Evolutionary conservation across 2,797 vertebrate species (phyloP), one percentile per base, ranked within the genome.

Genomic region (Aphelocoma californica): DNA sequence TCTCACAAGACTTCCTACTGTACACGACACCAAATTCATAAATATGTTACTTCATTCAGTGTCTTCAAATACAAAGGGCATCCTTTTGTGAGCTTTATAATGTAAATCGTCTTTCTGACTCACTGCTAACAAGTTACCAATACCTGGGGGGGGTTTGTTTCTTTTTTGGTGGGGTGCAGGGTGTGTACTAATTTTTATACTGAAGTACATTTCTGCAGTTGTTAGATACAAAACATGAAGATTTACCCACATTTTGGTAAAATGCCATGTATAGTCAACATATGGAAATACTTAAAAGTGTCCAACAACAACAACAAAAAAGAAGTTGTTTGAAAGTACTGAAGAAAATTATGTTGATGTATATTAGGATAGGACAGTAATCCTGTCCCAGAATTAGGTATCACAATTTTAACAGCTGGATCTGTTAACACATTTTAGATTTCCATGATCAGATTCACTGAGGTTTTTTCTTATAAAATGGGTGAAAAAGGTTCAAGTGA

Each of bases 401-500:
- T 28, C 47, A 38, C 36, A 67, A 78, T 47, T 94, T 87, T 79
- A 96, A 57, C 48, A 95, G 53, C 28, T 66, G 40, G 26, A 57
- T 86, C 23, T 66, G 17, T 86, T 78, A 85, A 21, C 29, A 58
- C 7, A 50, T 61, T 89, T 93, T 54, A 70, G 32, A 95, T 67
- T 90, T 71, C 50, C 28, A 34, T 25, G 14, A 38, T 86, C 3
- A 15, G 20, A 31, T 36, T 73, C 67, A 88, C 53, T 53, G 38
- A 47, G 7, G 57, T 90, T 90, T 88, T 88, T 20, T 91, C 81
- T 50, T 48, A 9, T 17, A 45, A 82, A 42, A 56, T 20, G 44
- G 54, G 24, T 34, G 45, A 47, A 73, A 96, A 96, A 96, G 48
- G 20, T 71, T 71, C 36, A 90, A 58, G 50, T 42, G 65, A 84